A percentile compares a stretch with the other conserved stretches of the same genome.
Evolutionary conservation across 30 jellyfish, hydroid and myxozoan genomes (phyloP).

Genomic region (Morbakka virulenta): DNA sequence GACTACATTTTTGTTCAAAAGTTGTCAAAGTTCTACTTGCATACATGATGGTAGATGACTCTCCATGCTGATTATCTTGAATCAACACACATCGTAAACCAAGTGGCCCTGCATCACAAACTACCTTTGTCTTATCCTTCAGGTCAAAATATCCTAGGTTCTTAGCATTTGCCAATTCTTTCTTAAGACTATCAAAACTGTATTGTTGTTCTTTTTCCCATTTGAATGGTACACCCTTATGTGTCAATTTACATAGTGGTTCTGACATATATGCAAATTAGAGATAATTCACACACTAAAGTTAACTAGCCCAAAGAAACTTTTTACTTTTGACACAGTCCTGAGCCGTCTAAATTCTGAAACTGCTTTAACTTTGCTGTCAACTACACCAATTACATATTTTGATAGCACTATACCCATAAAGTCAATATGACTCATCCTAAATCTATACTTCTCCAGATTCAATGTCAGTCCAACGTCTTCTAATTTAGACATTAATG

Average conservation of each 20-base stretch:
- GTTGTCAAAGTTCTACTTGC: slow-evolving; percentile 43
- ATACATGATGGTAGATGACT: background rate
- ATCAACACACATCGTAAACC: too few relatives aligned
- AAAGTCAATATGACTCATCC: background rate
- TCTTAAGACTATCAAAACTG: slow-evolving; percentile 7
- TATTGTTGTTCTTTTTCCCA: background rate
- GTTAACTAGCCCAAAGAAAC: slow-evolving; percentile 17
- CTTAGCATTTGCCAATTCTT: background rate
- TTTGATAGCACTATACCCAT: too few relatives aligned
- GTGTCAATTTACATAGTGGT: slow-evolving; percentile 5
- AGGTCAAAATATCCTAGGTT: slow-evolving; percentile 23
- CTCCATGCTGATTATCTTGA: background rate
- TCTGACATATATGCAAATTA: background rate
- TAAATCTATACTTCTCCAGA: background rate
- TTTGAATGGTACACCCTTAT: background rate
- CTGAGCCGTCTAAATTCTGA: too few relatives aligned
- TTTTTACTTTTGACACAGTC: slow-evolving; percentile 10
- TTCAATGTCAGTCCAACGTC: too few relatives aligned
- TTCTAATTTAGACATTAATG: too few relatives aligned
- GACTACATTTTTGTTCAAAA: slow-evolving; percentile 47
- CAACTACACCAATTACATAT: too few relatives aligned
- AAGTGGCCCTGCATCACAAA: slow-evolving; percentile 45
- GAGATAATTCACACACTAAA: slow-evolving; percentile 5
- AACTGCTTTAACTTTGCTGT: too few relatives aligned
- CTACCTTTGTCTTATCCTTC: slow-evolving; percentile 4